phyloP scores from a whole-genome alignment of 2,888 invertebrate species.

The Ophion slaviceki region DNA sequence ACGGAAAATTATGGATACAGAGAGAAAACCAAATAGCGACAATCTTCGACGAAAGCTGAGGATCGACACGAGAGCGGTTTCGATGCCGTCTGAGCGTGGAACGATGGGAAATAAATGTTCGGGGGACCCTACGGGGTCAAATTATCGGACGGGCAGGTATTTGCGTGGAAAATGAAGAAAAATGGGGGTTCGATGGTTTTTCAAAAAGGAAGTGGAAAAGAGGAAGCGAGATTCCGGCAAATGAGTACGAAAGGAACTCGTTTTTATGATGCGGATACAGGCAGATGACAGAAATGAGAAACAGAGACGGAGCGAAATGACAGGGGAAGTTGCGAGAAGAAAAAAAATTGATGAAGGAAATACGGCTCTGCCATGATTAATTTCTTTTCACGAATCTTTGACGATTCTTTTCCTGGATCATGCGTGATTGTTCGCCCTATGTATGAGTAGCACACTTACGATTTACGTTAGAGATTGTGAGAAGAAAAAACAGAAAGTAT shows the following conservation, averaged over 20 bases:
- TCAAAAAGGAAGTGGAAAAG: background rate
- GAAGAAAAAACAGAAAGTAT: background rate
- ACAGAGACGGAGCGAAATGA: background rate
- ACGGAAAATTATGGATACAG: constrained; percentile 9
- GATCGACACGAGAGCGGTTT: constrained; percentile 25
- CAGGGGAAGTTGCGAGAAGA: background rate
- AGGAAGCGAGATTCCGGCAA: background rate
- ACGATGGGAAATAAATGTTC: background rate
- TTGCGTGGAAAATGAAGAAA: background rate
- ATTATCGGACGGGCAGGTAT: background rate
- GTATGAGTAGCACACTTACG: constrained; percentile 15
- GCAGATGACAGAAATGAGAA: background rate
- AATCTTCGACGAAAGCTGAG: constrained; percentile 1
- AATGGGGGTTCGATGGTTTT: background rate
- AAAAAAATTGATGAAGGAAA: constrained; percentile 9
- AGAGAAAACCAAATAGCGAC: background rate
- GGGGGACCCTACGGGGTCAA: background rate
- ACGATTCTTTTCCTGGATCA: constrained; percentile 16
- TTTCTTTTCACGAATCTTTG: constrained; percentile 10
- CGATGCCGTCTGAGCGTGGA: background rate
- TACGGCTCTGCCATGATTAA: constrained; percentile 6
- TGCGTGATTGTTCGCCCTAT: constrained; percentile 18
- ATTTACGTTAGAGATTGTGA: constrained; percentile 15
- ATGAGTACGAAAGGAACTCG: background rate
- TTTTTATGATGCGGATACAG: background rate